A percentile compares a stretch with the other conserved stretches of the same genome.
Evolutionary conservation across 2,888 invertebrate genomes (phyloP).

Genomic region (Acleris laterana): DNA sequence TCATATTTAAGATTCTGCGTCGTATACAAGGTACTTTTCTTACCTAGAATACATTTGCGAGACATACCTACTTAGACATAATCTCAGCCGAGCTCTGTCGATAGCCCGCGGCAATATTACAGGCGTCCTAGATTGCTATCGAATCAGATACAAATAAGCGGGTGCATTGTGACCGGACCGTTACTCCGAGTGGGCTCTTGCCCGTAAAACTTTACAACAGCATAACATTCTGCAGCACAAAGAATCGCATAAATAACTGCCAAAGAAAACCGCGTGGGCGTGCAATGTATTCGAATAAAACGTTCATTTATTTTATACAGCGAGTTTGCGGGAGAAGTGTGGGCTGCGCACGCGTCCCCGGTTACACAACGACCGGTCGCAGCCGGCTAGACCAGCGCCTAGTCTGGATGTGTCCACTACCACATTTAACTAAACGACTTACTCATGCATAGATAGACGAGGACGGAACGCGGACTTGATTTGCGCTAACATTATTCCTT

Average conservation of each 20-base stretch:
- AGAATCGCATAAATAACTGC: slow-evolving; percentile 33
- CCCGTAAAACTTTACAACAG: slow-evolving; percentile 34
- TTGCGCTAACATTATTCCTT: slow-evolving; percentile 11
- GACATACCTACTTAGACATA: not conserved
- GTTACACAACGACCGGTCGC: slow-evolving; percentile 44
- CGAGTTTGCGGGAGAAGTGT: slow-evolving; percentile 31
- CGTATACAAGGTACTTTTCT: not conserved
- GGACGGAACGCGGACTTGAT: slow-evolving; percentile 36
- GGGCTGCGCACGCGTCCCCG: slow-evolving; percentile 40
- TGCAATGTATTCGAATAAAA: slow-evolving; percentile 35
- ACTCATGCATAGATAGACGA: slow-evolving; percentile 30
- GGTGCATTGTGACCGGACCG: slow-evolving; percentile 39
- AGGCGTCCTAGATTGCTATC: slow-evolving; percentile 38
- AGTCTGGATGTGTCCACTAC: slow-evolving; percentile 39
- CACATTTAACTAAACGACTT: slow-evolving; percentile 37
- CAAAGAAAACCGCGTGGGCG: slow-evolving; percentile 30
- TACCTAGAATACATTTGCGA: not conserved
- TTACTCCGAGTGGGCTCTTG: slow-evolving; percentile 36
- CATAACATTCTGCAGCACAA: slow-evolving; percentile 33
- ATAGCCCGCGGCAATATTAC: slow-evolving; percentile 31
- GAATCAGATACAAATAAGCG: slow-evolving; percentile 39
- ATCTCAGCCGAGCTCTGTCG: slow-evolving; percentile 23
- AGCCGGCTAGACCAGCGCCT: slow-evolving; percentile 37
- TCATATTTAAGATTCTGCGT: not conserved
- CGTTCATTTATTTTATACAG: slow-evolving; percentile 31